Evolutionary conservation across 1,140 invertebrate species (phyloP), one percentile per base, ranked within the genome.

Genomic region (Psix sp.): DNA sequence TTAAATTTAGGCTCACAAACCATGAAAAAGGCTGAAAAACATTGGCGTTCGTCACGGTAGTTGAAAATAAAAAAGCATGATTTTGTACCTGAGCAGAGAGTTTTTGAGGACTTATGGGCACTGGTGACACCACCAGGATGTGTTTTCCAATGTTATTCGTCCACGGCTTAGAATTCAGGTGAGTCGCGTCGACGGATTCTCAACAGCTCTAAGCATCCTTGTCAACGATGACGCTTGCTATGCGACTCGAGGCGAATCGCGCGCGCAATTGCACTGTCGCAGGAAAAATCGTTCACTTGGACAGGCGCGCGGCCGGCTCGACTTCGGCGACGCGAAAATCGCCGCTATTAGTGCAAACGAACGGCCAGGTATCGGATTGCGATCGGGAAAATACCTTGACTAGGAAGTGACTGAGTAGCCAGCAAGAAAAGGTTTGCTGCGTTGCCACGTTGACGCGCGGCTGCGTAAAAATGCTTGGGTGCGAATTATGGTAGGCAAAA

Each of bases 371-470:
- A 33, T 51, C 6, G 43, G 71, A 72, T 76, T 56, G 76, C 66
- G 70, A 60, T 66, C 52, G 78, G 68, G 76, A 72, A 82, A 81
- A 78, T 77, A 76, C 79, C 78, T 81, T 79, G 81, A 84, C 82
- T 84, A 85, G 84, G 82, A 82, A 83, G 81, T 81, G 80, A 83
- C 81, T 79, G 81, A 78, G 72, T 74, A 76, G 65, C 72, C 68
- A 63, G 76, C 78, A 70, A 79, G 78, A 78, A 77, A 74, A 81
- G 78, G 76, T 81, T 82, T 81, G 81, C 84, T 76, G 63, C 79
- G 84, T 85, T 85, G 84, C 84, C 84, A 84, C 75, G 78, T 86
- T 68, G 83, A 80, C 77, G 70, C 79, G 80, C 76, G 77, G 66
- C 65, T 46, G 66, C 74, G 68, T 77, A 78, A 80, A 82, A 84